These are phyloP conservation scores for Caenorhabditis becei DNA, from an alignment of 2,888 invertebrate species.

Conservation along the genomic window DNA sequence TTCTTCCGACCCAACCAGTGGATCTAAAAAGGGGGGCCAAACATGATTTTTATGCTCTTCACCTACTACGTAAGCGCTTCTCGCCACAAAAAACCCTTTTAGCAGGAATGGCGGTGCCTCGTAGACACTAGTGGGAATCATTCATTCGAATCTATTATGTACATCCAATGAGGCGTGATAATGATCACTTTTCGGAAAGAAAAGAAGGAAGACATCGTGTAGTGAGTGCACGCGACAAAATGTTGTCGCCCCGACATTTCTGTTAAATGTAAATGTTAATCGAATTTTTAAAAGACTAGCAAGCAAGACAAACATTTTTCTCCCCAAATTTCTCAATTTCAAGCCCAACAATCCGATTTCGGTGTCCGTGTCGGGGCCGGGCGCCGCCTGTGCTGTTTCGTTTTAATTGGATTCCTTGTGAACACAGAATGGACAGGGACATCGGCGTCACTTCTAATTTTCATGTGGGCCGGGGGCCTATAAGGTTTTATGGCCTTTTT, in stretches of 20 bases:
- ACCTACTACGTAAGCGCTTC: constrained; percentile 14
- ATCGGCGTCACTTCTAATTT: constrained; percentile 33
- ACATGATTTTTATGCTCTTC: constrained; percentile 50
- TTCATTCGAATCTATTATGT: constrained; percentile 60
- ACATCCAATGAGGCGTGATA: constrained; percentile 52
- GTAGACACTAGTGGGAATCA: constrained; percentile 49
- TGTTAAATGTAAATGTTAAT: constrained; percentile 45
- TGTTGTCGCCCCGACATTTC: not conserved
- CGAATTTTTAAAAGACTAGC: constrained; percentile 16
- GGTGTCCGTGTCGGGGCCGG: not conserved
- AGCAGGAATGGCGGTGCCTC: constrained; percentile 16
- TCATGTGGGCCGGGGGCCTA: constrained; percentile 10
- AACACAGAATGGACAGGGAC: constrained; percentile 6
- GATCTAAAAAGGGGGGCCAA: not conserved
- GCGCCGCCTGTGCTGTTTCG: constrained; percentile 15
- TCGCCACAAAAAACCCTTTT: constrained; percentile 48
- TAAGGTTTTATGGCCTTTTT: constrained; percentile 21
- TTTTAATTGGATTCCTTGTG: constrained; percentile 42
- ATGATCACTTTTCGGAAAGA: constrained; percentile 35
- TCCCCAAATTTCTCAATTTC: not conserved
- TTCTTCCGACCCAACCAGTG: not conserved
- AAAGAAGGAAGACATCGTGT: constrained; percentile 3
- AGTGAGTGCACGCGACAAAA: constrained; percentile 1
- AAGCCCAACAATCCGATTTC: not conserved
- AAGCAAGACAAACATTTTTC: not conserved